phyloP scores from a whole-genome alignment of 2,888 invertebrate species.

The Trichogramma evanescens region DNA sequence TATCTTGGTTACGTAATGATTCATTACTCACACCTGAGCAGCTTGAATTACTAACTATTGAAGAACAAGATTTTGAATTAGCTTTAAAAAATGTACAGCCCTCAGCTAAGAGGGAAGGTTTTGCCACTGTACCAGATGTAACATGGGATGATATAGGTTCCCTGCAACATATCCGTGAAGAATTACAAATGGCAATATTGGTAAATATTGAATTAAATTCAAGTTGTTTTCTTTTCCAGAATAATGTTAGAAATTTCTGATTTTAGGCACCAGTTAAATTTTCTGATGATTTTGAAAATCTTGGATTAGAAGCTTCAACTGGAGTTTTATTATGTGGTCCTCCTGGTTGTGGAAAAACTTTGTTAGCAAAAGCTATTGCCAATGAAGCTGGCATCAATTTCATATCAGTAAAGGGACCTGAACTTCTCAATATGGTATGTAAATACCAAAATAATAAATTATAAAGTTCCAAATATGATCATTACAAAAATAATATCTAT shows the following conservation, averaged over 20 bases:
- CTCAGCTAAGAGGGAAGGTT: conserved; percentile 92
- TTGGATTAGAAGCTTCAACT: conserved; percentile 76
- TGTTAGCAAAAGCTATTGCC: conserved; percentile 95
- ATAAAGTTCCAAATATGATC: background rate
- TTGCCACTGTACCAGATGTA: conserved; percentile 93
- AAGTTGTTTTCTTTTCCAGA: background rate
- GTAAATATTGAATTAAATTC: conserved; percentile 43
- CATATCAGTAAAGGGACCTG: conserved; percentile 97
- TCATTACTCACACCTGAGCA: conserved; percentile 58
- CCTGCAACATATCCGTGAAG: conserved; percentile 76
- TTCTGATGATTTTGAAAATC: conserved; percentile 67
- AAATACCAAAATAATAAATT: background rate
- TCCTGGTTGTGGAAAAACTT: conserved; percentile 93
- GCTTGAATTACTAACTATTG: conserved; percentile 60
- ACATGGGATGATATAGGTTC: conserved; percentile 97
- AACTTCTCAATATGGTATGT: conserved; percentile 87
- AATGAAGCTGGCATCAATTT: conserved; percentile 99
- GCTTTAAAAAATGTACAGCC: conserved; percentile 83
- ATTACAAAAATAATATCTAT: conserved; percentile 17
- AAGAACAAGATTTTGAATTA: conserved; percentile 67
- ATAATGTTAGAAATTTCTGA: background rate
- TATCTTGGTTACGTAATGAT: conserved; percentile 60
- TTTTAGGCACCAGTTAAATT: conserved; percentile 80
- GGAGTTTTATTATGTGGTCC: conserved; percentile 94
- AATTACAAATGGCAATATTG: conserved; percentile 83